Percentiles rank a stretch among this genome's conserved stretches.
Evolutionary conservation across 2,888 invertebrate species (phyloP).

Genomic region (Brachyptera putata): DNA sequence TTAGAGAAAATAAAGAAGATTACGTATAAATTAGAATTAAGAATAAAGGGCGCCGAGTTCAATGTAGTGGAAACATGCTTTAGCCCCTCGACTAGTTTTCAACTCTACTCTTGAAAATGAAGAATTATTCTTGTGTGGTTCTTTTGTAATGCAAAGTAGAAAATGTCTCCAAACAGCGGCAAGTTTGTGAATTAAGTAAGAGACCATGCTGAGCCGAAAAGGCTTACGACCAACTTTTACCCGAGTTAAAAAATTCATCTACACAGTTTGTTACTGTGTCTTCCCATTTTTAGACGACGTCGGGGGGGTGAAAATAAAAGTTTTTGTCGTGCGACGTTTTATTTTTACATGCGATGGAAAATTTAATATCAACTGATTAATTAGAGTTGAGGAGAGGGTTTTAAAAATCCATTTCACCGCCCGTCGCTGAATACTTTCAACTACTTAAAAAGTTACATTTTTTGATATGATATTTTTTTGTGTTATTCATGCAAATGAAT

Average conservation of each 20-base stretch:
- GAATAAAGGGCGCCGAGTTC: neutral
- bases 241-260: neutral
- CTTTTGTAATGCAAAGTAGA: conserved; percentile 23
- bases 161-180: conserved; percentile 14
- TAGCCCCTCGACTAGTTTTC: conserved; percentile 10
- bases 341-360: neutral
- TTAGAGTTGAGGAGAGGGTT: neutral
- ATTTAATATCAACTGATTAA: conserved; percentile 6
- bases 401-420: too few species aligned
- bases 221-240: neutral
- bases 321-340: neutral
- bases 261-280: conserved; percentile 3
- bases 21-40: conserved; percentile 9
- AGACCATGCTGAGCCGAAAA: neutral
- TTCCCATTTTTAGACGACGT: neutral
- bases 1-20: conserved; percentile 4
- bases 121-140: conserved; percentile 23
- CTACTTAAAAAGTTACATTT: conserved; percentile 4
- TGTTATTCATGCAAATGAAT: conserved; percentile 16
- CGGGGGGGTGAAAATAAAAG: neutral
- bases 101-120: conserved; percentile 18
- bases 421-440: neutral
- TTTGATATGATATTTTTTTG: neutral
- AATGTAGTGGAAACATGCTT: conserved; percentile 22
- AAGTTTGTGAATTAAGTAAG: conserved; percentile 21